Conservation (phyloP, 2,113 vertebrate species). For the Syngnathus typhle region DNA sequence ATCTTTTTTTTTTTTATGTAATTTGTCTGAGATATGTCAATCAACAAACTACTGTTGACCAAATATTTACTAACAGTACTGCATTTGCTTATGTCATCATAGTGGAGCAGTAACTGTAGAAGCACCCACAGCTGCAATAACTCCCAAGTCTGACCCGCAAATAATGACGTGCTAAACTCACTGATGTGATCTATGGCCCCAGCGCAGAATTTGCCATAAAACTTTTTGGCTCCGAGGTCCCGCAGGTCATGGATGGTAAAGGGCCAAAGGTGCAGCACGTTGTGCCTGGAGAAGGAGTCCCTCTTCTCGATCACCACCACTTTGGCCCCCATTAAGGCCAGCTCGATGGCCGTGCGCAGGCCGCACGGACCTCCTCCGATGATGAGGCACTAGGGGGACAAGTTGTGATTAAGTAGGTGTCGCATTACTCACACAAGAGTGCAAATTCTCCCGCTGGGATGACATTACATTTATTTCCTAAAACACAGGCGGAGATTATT, state of each 20-base stretch:
- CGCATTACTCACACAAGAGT: not conserved
- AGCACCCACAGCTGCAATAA: not conserved
- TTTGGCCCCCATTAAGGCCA: slow-evolving; percentile 89
- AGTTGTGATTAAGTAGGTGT: slow-evolving; percentile 1
- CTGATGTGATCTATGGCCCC: slow-evolving; percentile 98
- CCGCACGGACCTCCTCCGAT: slow-evolving; percentile 94
- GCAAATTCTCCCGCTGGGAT: not conserved
- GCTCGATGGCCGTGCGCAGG: slow-evolving; percentile 89
- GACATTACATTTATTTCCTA: not conserved
- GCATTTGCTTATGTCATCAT: not conserved
- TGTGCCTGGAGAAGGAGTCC: slow-evolving; percentile 93
- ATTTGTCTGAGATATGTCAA: too few relatives aligned
- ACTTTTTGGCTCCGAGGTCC: slow-evolving; percentile 93
- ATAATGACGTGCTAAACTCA: slow-evolving; percentile 68
- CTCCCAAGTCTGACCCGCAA: not conserved
- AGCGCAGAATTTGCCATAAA: slow-evolving; percentile 95
- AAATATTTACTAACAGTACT: not conserved
- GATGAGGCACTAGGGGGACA: slow-evolving; percentile 83
- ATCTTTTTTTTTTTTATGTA: too few relatives aligned
- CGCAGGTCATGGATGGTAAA: slow-evolving; percentile 95
- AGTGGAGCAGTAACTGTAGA: not conserved
- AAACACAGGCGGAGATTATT: not conserved
- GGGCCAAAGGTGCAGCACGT: slow-evolving; percentile 96
- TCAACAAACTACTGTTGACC: too few relatives aligned
- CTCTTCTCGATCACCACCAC: slow-evolving; percentile 93